Evolutionary conservation across 2,888 invertebrate genomes (phyloP).

Genomic region (Trimorus sp.): DNA sequence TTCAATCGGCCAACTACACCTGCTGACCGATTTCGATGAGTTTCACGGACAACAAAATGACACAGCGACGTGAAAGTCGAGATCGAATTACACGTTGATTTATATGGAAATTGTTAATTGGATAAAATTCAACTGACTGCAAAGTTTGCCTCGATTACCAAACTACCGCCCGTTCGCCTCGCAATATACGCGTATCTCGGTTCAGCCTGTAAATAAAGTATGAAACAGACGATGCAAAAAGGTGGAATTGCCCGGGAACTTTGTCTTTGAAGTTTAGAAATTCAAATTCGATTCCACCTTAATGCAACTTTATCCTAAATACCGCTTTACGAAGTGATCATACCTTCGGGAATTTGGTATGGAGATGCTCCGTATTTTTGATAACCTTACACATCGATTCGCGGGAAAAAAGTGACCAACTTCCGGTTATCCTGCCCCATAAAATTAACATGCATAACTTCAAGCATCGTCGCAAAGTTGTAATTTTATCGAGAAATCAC

Average conservation of each 20-base stretch:
- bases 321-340: no score
- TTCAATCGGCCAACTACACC: slow-evolving; percentile 25
- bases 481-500: neutral
- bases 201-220: neutral
- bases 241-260: neutral
- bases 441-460: no score
- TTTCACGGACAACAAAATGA: slow-evolving; percentile 7
- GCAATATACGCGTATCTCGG: neutral
- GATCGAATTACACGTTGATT: slow-evolving; percentile 13
- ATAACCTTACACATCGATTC: neutral
- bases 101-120: slow-evolving; percentile 34
- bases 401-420: no score
- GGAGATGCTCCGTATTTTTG: no score
- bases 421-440: no score
- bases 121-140: neutral
- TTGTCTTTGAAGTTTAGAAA: neutral
- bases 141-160: slow-evolving; percentile 4
- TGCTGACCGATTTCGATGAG: neutral
- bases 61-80: neutral
- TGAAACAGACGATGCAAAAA: neutral
- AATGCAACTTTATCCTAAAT: no score
- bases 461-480: neutral
- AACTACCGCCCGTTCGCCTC: neutral
- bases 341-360: no score
- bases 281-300: no score